Base-by-base conservation (phyloP, 2,113 vertebrate species). In the Atractosteus spatula region DNA sequence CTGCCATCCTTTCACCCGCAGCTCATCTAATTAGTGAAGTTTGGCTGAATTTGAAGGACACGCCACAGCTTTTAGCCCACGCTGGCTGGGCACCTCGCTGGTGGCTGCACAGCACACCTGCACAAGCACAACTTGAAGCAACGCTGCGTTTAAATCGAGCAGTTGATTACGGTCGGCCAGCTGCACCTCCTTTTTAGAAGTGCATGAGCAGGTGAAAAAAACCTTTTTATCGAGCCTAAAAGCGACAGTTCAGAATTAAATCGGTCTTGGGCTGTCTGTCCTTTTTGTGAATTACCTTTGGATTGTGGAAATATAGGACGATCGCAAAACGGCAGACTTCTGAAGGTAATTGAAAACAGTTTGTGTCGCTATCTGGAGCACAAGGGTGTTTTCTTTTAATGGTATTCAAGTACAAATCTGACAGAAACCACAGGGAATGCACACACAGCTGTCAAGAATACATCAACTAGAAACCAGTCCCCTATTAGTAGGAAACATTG, bases 261-360 rank as follows among this genome's bases (percentile, higher is more conserved):
- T 54, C 29, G n/a, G 55, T 8, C 51, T 14, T n/a, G 13, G 62
- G 63, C 45, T 68, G 12, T 47, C 42, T 17, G 41, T 8, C 43
- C 43, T 13, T 43, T 29, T 2, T 55, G 29, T 29, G 55, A 51
- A 43, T 17, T 29, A 8, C 16, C 71, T 67, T 72, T 66, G 65
- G 54, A 41, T 59, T 54, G 57, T 11, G 55, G 61, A 54, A 61
- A 73, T 68, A 54, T 14, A 45, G 63, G n/a, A 16, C 14, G 57
- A 10, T 66, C 10, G 17, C 56, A 59, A 59, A 42, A 13, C 13
- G 68, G 55, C 5, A 12, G 65, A 41, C 14, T 72, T 44, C 63
- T 72, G 63, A 72, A 16, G 41, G 71, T 73, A 73, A 68, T 68
- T 62, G 56, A 59, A 47, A 41, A 17, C 66, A 68, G 66, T 61